A percentile compares a stretch with the other conserved stretches of the same genome.
Evolutionary conservation across 2,888 invertebrate genomes (phyloP).

Genomic region (Bhutanitis thaidina): DNA sequence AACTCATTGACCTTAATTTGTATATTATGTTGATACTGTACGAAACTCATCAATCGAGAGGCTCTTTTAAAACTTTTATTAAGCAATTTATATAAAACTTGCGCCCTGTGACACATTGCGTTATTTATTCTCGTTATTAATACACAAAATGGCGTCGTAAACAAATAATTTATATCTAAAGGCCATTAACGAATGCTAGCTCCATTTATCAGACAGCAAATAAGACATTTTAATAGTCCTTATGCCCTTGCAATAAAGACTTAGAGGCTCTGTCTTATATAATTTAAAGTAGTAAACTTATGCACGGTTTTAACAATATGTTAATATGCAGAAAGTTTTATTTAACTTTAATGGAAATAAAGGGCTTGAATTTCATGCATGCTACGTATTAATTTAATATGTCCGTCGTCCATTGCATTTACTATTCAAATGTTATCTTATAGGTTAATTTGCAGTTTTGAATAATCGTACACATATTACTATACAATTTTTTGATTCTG

Average conservation of each 20-base stretch:
- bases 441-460: too few species aligned
- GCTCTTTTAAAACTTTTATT: too few species aligned
- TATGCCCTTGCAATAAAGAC: conserved; percentile 19
- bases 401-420: not conserved
- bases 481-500: too few species aligned
- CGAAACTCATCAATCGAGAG: too few species aligned
- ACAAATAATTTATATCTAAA: conserved; percentile 23
- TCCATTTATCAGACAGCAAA: conserved; percentile 11
- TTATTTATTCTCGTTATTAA: conserved; percentile 23
- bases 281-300: conserved; percentile 14
- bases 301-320: conserved; percentile 19
- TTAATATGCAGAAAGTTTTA: conserved; percentile 10
- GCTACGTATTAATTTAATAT: not conserved
- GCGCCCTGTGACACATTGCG: conserved; percentile 13
- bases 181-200: conserved; percentile 17
- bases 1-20: too few species aligned
- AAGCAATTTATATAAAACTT: conserved; percentile 16
- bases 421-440: too few species aligned
- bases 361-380: not conserved
- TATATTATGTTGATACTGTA: too few species aligned
- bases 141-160: conserved; percentile 21
- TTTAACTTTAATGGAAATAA: not conserved
- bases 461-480: too few species aligned
- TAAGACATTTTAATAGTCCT: conserved; percentile 12
- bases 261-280: not conserved